phyloP scores from a whole-genome alignment of 2,888 invertebrate genomes.

The Laspeyria flexula region DNA sequence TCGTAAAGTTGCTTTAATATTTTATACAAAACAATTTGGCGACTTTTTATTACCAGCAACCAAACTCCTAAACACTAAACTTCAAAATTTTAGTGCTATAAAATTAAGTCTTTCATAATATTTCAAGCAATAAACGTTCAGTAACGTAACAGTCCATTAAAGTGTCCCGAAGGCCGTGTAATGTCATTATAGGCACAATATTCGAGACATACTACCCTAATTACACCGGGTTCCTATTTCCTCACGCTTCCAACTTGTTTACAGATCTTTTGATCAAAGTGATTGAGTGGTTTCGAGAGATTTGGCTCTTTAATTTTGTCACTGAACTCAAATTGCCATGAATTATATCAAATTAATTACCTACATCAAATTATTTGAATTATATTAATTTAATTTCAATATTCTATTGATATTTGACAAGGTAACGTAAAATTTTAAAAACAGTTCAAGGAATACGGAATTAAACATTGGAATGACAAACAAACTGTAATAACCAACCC shows the following conservation, averaged over 20 bases:
- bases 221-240: constrained; percentile 16
- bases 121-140: constrained; percentile 6
- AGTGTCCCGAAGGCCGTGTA: constrained; percentile 10
- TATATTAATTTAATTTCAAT: no score
- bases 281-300: constrained; percentile 8
- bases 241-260: constrained; percentile 8
- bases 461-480: no score
- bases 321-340: no score
- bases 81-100: neutral
- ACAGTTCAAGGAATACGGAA: no score
- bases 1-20: neutral
- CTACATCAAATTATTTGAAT: no score
- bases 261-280: constrained; percentile 15
- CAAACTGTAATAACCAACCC: no score
- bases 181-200: constrained; percentile 17
- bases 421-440: no score
- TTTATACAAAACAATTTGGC: no score
- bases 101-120: constrained; percentile 2
- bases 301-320: no score
- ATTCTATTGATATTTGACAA: no score
- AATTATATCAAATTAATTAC: no score
- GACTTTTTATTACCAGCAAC: neutral
- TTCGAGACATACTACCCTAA: constrained; percentile 19
- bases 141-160: constrained; percentile 21
- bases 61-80: neutral